A percentile compares a stretch with the other conserved stretches of the same genome.
Conservation (phyloP, 1,140 invertebrate species). For the Hormaphis cornu region DNA sequence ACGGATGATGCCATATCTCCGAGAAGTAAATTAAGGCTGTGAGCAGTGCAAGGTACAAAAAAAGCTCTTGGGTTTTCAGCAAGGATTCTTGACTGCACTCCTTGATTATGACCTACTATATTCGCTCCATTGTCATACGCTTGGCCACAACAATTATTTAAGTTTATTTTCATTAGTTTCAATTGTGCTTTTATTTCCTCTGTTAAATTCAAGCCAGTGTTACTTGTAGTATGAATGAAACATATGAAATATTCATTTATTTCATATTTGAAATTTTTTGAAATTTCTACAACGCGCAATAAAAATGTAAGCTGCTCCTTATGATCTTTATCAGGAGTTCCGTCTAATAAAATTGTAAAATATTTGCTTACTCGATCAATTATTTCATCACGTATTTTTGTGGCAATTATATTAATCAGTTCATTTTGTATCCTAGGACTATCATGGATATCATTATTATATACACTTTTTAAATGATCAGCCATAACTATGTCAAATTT, state of each 20-base stretch:
- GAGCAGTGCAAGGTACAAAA: background rate
- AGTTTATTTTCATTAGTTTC: background rate
- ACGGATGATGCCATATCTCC: background rate
- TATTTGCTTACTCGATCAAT: background rate
- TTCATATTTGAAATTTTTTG: background rate
- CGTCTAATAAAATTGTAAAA: background rate
- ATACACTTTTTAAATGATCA: background rate
- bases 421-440: background rate
- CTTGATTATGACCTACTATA: background rate
- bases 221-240: background rate
- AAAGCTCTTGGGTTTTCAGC: background rate
- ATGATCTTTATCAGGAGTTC: background rate
- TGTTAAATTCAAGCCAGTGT: background rate
- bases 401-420: background rate
- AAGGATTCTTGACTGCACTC: background rate
- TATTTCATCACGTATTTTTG: too few relatives aligned
- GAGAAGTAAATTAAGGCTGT: background rate
- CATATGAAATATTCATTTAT: background rate
- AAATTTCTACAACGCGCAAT: background rate
- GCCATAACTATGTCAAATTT: background rate
- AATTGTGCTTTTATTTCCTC: background rate
- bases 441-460: background rate
- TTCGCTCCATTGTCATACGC: background rate
- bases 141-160: background rate
- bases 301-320: background rate